Evolutionary conservation across 2,888 invertebrate genomes (phyloP).

Genomic region (Sympetrum striolatum): DNA sequence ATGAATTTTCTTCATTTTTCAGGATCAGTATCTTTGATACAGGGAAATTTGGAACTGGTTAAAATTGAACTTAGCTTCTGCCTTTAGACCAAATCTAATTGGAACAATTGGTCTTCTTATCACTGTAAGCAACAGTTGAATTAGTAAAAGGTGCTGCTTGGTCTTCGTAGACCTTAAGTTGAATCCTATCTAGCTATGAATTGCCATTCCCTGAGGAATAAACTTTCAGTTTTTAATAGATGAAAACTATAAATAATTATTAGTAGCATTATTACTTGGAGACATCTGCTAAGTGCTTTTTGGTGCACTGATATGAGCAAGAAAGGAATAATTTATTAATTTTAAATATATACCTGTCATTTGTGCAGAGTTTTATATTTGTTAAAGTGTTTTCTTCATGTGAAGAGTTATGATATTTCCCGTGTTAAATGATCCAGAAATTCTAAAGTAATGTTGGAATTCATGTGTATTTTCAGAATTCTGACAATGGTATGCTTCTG

Average conservation of each 20-base stretch:
- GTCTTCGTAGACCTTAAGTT: slow-evolving; percentile 13
- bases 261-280: neutral
- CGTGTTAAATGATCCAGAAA: too few species aligned
- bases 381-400: too few species aligned
- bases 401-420: too few species aligned
- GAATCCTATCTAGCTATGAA: neutral
- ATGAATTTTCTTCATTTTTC: slow-evolving; percentile 84
- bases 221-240: neutral
- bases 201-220: neutral
- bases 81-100: neutral
- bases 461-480: too few species aligned
- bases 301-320: neutral
- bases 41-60: slow-evolving; percentile 84
- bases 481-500: too few species aligned
- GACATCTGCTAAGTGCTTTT: neutral
- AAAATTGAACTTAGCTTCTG: neutral
- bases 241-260: neutral
- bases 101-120: neutral
- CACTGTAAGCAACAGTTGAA: neutral
- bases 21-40: slow-evolving; percentile 86
- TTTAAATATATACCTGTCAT: too few species aligned
- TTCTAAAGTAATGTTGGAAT: too few species aligned
- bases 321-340: neutral
- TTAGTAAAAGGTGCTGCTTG: neutral
- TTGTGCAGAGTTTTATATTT: too few species aligned